Evolutionary conservation across 2,888 invertebrate genomes (phyloP).

Genomic region (Halictus quadricinctus): DNA sequence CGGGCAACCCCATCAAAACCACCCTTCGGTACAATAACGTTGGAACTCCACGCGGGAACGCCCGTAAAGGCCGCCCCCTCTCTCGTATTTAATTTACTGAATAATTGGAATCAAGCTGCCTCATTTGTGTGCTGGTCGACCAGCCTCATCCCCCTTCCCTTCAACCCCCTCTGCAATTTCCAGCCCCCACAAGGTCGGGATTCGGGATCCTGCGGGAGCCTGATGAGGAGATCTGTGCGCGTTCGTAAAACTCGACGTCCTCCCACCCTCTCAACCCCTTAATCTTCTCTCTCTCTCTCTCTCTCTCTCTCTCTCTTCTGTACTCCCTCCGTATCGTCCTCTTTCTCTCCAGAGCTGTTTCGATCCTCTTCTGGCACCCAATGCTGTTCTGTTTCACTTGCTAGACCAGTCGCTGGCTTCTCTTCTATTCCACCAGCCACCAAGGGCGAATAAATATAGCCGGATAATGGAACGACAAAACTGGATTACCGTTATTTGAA

Average conservation of each 20-base stretch:
- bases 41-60: slow-evolving; percentile 64
- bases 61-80: slow-evolving; percentile 73
- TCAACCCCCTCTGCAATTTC: slow-evolving; percentile 73
- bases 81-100: slow-evolving; percentile 82
- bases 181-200: slow-evolving; percentile 52
- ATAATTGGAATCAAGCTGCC: slow-evolving; percentile 82
- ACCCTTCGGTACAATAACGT: slow-evolving; percentile 74
- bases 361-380: background rate
- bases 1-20: slow-evolving; percentile 55
- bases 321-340: background rate
- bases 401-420: background rate
- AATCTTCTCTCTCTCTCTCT: background rate
- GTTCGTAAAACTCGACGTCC: slow-evolving; percentile 77
- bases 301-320: background rate
- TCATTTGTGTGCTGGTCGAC: slow-evolving; percentile 78
- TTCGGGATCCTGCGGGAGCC: slow-evolving; percentile 76
- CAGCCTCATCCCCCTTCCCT: slow-evolving; percentile 47
- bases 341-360: background rate
- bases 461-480: slow-evolving; percentile 74
- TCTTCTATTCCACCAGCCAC: slow-evolving; percentile 39
- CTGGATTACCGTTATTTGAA: slow-evolving; percentile 64
- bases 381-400: background rate
- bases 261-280: slow-evolving; percentile 26
- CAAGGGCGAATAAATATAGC: slow-evolving; percentile 78
- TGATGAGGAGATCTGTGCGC: slow-evolving; percentile 82